These are phyloP conservation scores for Eleutherodactylus coqui DNA, from an alignment of 2,797 vertebrate species.

Conservation along the genomic window DNA sequence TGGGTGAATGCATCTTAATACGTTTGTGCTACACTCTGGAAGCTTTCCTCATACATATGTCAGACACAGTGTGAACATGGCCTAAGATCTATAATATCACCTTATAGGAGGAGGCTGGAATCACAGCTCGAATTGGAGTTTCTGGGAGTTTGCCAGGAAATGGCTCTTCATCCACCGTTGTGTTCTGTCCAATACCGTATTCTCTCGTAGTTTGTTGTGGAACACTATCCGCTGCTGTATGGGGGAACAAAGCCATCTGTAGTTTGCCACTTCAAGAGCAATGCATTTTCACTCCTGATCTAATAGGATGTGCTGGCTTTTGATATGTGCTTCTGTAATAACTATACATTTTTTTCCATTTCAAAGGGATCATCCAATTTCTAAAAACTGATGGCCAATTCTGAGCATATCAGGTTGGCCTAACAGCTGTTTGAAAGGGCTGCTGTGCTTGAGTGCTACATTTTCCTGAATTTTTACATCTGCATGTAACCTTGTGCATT, in stretches of 20 bases:
- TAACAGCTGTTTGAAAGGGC: too few species aligned
- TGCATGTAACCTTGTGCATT: too few species aligned
- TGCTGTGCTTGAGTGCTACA: too few species aligned
- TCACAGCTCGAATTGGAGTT: slow-evolving; percentile 85
- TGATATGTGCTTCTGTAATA: too few species aligned
- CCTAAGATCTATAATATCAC: slow-evolving; percentile 70
- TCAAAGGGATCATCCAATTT: neutral
- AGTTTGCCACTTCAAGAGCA: neutral
- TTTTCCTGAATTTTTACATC: too few species aligned
- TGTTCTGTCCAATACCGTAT: slow-evolving; percentile 83
- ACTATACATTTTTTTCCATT: neutral
- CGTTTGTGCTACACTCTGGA: too few species aligned
- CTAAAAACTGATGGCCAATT: too few species aligned
- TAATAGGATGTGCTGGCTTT: too few species aligned
- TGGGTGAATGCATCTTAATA: too few species aligned
- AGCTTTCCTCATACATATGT: neutral
- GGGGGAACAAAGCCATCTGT: neutral
- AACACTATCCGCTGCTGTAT: slow-evolving; percentile 75
- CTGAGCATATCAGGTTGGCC: too few species aligned
- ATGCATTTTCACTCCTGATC: neutral
- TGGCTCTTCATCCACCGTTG: slow-evolving; percentile 87
- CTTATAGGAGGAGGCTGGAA: slow-evolving; percentile 86
- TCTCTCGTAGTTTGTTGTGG: slow-evolving; percentile 90
- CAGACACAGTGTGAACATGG: neutral
- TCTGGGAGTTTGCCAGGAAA: slow-evolving; percentile 93